Evolutionary conservation across 2,797 vertebrate species (phyloP), one percentile per base, ranked within the genome.

Genomic region (Pachyuromys duprasi): DNA sequence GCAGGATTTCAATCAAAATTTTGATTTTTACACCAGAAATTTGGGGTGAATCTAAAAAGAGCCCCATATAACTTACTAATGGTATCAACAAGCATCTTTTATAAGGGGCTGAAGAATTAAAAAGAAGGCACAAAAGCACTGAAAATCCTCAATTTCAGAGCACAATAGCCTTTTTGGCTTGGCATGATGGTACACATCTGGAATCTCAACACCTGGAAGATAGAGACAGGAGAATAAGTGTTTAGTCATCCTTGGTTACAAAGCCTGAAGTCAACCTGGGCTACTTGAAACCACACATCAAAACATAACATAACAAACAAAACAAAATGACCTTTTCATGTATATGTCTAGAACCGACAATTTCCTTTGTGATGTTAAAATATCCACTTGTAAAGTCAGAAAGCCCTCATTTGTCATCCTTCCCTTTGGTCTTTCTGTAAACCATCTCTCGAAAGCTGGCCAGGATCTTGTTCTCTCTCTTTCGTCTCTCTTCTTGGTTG

Each of bases 391-490:
- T 24, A 78, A 45, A 95, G 96, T 70, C 83, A 87, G 67, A 87
- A 1, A 72, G 65, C 36, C 79, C 75, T 96, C 95, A 99, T 96
- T 99, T 99, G 91, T 99, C 98, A 62, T 99, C 98, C 97, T 99
- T 99, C 90, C 98, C 98, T 94, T 99, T 99, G 18, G 98, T 99
- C 97, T 99, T 99, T 84, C 98, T 98, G 97, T 99, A 99, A 57
- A 99, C 99, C 99, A 99, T 99, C 98, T 99, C 99, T 92, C 99
- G 99, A 98, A 99, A 99, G 98, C 99, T 99, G 13, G 99, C 99
- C 95, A 99, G 98, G 97, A 99, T 99, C 98, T 99, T 99, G 98
- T 99, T 99, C 97, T 99, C 99, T 53, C 99, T 98, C 98, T 99
- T 99, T 67, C 99, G 98, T 92, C 99, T 99, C 97, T 99, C 99